phyloP scores from a whole-genome alignment of 1,140 invertebrate genomes.

The Pseudomyrmex dendroicus region DNA sequence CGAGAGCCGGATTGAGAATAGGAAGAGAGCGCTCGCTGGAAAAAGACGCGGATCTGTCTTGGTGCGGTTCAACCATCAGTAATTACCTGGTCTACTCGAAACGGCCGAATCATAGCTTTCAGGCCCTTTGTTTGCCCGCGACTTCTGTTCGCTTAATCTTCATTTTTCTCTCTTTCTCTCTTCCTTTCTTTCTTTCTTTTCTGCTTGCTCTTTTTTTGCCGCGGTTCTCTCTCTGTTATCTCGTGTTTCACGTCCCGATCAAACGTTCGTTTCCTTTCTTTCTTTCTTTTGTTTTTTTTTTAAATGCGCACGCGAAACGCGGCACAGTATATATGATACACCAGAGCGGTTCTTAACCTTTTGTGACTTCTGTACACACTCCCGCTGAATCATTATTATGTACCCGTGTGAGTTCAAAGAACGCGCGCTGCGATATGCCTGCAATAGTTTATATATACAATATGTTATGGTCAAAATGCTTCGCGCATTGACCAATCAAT shows the following conservation, averaged over 20 bases:
- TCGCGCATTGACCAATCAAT: no score
- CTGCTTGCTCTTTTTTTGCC: constrained; percentile 51
- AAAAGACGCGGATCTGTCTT: constrained; percentile 59
- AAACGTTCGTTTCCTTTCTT: constrained; percentile 27
- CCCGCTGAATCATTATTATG: background rate
- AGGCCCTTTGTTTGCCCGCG: constrained; percentile 65
- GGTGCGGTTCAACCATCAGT: constrained; percentile 61
- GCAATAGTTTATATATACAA: no score
- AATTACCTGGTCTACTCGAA: constrained; percentile 73
- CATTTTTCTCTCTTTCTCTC: constrained; percentile 50
- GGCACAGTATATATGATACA: constrained; percentile 22
- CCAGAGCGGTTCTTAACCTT: constrained; percentile 32
- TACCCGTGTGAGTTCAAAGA: background rate
- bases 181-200: constrained; percentile 45
- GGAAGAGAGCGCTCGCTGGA: constrained; percentile 27
- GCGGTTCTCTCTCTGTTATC: constrained; percentile 55
- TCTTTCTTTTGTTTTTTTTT: no score
- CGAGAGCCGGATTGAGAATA: background rate
- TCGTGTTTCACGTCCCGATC: constrained; percentile 54
- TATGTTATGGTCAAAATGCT: no score
- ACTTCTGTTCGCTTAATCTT: constrained; percentile 73
- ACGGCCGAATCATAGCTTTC: constrained; percentile 71
- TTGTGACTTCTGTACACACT: constrained; percentile 26
- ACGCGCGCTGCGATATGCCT: no score
- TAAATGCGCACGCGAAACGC: background rate